phyloP scores from a whole-genome alignment of 2,113 vertebrate genomes.

The Phocoena phocoena region DNA sequence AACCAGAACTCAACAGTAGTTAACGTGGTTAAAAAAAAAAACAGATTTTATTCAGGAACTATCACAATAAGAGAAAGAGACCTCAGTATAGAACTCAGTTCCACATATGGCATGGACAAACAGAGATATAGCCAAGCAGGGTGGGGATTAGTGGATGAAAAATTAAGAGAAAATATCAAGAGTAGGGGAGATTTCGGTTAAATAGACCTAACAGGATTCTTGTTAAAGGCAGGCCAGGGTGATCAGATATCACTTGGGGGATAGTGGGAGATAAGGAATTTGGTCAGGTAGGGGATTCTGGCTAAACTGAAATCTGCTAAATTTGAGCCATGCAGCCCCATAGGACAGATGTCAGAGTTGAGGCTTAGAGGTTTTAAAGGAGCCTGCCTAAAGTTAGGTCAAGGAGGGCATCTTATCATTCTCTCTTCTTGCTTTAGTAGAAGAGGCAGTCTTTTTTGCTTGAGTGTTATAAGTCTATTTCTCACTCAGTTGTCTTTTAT shows the following conservation, averaged over 20 bases:
- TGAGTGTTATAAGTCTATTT: not conserved
- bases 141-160: not conserved
- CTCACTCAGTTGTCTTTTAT: not conserved
- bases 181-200: not conserved
- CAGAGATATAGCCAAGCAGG: not conserved
- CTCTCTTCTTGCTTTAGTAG: not conserved
- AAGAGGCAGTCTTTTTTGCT: not conserved
- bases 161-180: not conserved
- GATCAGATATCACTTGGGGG: not conserved
- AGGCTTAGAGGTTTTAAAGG: not conserved
- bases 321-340: not conserved
- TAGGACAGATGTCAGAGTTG: accelerated
- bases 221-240: not conserved
- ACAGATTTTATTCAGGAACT: not conserved
- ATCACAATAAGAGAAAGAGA: not conserved
- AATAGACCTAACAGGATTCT: not conserved
- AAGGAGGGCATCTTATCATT: accelerated
- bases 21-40: not conserved
- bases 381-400: not conserved
- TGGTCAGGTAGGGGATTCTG: not conserved
- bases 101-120: not conserved
- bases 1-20: not conserved
- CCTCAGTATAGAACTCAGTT: not conserved
- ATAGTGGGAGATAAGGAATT: not conserved
- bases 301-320: not conserved